Conservation (phyloP, 2,888 invertebrate species). For the Cryptosula pallasiana region DNA sequence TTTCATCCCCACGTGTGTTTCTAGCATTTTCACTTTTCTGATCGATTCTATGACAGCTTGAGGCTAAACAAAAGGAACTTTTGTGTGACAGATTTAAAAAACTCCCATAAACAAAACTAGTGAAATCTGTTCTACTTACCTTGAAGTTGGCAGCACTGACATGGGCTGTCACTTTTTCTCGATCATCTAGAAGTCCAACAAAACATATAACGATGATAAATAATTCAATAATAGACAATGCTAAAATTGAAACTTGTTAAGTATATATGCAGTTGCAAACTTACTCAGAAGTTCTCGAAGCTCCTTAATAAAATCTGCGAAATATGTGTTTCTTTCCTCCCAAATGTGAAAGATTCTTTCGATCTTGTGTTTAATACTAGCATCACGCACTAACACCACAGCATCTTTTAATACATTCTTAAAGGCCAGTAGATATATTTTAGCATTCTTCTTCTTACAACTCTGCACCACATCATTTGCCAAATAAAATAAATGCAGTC, state of each 20-base stretch:
- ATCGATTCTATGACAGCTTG: slow-evolving; percentile 70
- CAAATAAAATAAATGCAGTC: slow-evolving; percentile 79
- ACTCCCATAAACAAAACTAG: no score
- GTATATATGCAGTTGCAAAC: no score
- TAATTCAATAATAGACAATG: no score
- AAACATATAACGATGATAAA: no score
- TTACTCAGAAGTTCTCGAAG: slow-evolving; percentile 68
- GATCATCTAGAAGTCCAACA: not conserved
- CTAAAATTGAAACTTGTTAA: no score
- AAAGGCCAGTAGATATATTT: slow-evolving; percentile 75
- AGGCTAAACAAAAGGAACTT: slow-evolving; percentile 60
- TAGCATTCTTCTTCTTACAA: slow-evolving; percentile 78
- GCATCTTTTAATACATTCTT: slow-evolving; percentile 86
- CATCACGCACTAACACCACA: slow-evolving; percentile 70
- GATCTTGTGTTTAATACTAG: slow-evolving; percentile 79
- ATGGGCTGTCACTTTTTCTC: slow-evolving; percentile 20
- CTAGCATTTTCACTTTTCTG: slow-evolving; percentile 67
- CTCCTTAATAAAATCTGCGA: slow-evolving; percentile 81
- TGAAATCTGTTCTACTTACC: no score
- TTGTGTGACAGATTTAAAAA: no score
- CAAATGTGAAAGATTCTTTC: slow-evolving; percentile 89
- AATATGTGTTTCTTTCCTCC: slow-evolving; percentile 87
- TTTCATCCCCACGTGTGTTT: slow-evolving; percentile 69
- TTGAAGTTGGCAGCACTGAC: slow-evolving; percentile 16
- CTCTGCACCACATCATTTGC: slow-evolving; percentile 97